phyloP scores from a whole-genome alignment of 2,113 vertebrate genomes.

The Misgurnus anguillicaudatus region DNA sequence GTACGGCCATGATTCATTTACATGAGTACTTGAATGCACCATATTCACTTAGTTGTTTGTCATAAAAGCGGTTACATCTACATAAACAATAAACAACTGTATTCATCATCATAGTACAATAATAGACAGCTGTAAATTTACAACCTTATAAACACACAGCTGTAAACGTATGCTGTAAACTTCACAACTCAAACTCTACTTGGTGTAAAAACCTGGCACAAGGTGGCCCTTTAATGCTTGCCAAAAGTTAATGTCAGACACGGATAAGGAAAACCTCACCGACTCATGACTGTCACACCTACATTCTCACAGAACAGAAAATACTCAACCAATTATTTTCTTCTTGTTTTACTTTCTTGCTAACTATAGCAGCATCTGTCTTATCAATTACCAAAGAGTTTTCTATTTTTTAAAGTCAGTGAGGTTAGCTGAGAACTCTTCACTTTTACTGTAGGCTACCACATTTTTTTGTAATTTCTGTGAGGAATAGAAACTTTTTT shows the following conservation, averaged over 20 bases:
- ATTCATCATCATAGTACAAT: too few species aligned
- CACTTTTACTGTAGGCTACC: background rate
- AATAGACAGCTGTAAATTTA: too few species aligned
- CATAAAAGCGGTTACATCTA: too few species aligned
- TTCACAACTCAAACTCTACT: background rate
- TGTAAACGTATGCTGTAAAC: too few species aligned
- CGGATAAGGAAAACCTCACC: constrained; percentile 5
- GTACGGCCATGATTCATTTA: too few species aligned
- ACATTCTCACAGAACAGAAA: constrained; percentile 60
- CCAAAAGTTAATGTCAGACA: constrained; percentile 29
- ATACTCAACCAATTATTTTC: constrained; percentile 43
- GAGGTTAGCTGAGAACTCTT: background rate
- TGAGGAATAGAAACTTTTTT: background rate
- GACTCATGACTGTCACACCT: constrained; percentile 66
- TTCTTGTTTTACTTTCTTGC: constrained; percentile 9
- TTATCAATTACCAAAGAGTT: background rate
- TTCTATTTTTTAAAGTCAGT: background rate
- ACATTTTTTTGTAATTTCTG: background rate
- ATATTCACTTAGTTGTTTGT: too few species aligned
- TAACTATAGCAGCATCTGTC: constrained; percentile 26
- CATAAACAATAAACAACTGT: too few species aligned
- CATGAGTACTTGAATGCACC: too few species aligned
- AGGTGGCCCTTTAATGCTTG: constrained; percentile 5
- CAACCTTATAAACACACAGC: too few species aligned
- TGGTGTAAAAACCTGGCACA: constrained; percentile 12